These are phyloP conservation scores for Spicauda simplicius DNA, from an alignment of 2,888 invertebrate genomes.

Conservation along the genomic window DNA sequence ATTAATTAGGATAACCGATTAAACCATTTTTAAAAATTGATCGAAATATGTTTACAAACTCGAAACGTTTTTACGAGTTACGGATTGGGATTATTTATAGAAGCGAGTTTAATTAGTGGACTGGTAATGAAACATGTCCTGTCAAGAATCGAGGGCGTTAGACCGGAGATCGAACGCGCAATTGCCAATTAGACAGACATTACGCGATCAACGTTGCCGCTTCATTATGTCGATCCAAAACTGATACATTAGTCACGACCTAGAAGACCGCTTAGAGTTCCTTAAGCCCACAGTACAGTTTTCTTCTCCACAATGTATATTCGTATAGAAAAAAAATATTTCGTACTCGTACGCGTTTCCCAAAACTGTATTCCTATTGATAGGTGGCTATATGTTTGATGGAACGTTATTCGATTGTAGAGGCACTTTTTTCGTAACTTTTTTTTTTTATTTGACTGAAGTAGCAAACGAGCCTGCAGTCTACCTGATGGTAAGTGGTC, in stretches of 20 bases:
- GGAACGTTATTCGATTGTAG: too few species aligned
- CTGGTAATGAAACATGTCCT: conserved; percentile 55
- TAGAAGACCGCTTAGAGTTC: background rate
- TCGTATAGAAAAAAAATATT: too few species aligned
- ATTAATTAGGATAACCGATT: too few species aligned
- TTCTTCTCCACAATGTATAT: too few species aligned
- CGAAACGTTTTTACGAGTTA: background rate
- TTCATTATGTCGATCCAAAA: conserved; percentile 34
- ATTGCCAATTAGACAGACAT: conserved; percentile 77
- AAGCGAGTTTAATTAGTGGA: conserved; percentile 41
- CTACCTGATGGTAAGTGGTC: too few species aligned
- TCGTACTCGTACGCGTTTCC: too few species aligned
- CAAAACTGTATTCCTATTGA: too few species aligned
- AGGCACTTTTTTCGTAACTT: too few species aligned
- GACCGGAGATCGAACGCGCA: conserved; percentile 75
- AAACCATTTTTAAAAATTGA: too few species aligned
- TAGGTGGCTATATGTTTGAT: too few species aligned
- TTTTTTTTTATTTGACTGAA: too few species aligned
- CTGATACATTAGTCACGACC: background rate
- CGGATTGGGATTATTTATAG: conserved; percentile 43
- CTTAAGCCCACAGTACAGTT: background rate
- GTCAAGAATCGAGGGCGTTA: conserved; percentile 43
- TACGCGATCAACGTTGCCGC: conserved; percentile 47
- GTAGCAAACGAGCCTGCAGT: too few species aligned
- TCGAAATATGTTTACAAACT: background rate